These are phyloP conservation scores for Scartelaos histophorus DNA, from an alignment of 2,113 vertebrate species.

Conservation along the genomic window DNA sequence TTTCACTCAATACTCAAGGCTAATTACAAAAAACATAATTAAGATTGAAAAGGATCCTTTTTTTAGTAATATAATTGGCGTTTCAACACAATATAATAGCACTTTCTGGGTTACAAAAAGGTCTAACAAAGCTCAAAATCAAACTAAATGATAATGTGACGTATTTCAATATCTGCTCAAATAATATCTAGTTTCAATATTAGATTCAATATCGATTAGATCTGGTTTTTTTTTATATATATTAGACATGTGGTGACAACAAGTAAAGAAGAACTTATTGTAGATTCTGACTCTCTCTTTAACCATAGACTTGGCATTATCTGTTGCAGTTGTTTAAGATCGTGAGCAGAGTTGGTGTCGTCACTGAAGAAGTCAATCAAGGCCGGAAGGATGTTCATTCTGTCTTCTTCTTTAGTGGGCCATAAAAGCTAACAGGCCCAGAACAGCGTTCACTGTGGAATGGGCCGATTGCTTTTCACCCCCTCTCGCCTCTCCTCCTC, in stretches of 20 bases:
- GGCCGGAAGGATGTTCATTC: slow-evolving; percentile 67
- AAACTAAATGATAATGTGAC: too few relatives aligned
- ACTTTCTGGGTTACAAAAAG: too few relatives aligned
- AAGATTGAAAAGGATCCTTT: too few relatives aligned
- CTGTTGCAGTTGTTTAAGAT: slow-evolving; percentile 62
- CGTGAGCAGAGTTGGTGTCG: slow-evolving; percentile 44
- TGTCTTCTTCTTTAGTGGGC: slow-evolving; percentile 66
- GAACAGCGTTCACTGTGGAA: slow-evolving; percentile 64
- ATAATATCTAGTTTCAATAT: too few relatives aligned
- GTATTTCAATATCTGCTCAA: too few relatives aligned
- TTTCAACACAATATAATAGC: too few relatives aligned
- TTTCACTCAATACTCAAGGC: too few relatives aligned
- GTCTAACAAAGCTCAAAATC: too few relatives aligned
- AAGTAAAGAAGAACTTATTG: slow-evolving; percentile 12
- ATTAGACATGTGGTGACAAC: slow-evolving; percentile 46
- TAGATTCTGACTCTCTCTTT: neutral
- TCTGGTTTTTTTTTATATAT: too few relatives aligned
- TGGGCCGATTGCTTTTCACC: slow-evolving; percentile 51
- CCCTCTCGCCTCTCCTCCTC: slow-evolving; percentile 32
- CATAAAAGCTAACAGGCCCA: slow-evolving; percentile 75
- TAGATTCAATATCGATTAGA: too few relatives aligned
- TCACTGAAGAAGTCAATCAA: slow-evolving; percentile 63
- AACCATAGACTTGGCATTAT: neutral
- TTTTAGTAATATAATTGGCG: too few relatives aligned
- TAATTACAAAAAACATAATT: too few relatives aligned